A percentile compares a stretch with the other conserved stretches of the same genome.
Evolutionary conservation across 2,113 vertebrate genomes (phyloP).

Genomic region (Athene noctua): DNA sequence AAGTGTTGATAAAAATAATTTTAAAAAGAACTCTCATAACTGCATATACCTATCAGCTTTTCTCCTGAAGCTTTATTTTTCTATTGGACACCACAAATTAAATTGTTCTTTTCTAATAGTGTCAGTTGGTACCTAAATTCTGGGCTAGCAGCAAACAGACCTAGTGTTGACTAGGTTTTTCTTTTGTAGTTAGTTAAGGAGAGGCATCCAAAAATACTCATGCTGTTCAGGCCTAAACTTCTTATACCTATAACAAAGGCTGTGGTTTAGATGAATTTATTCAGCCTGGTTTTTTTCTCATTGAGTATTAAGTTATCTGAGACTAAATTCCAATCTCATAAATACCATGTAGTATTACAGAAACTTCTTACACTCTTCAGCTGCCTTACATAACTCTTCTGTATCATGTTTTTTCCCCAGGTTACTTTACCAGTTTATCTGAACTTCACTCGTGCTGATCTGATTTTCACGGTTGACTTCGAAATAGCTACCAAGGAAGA

Average conservation of each 20-base stretch:
- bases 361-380: not conserved
- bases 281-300: not conserved
- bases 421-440: conserved; percentile 96
- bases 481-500: conserved; percentile 97
- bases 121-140: not conserved
- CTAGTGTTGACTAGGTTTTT: not conserved
- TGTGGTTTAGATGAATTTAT: not conserved
- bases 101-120: not conserved
- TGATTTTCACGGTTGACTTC: conserved; percentile 97
- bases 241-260: not conserved
- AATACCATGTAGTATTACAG: accelerated
- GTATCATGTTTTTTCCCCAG: conserved; percentile 47
- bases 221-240: not conserved
- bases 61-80: not conserved
- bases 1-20: conserved; percentile 11
- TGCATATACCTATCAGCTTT: not conserved
- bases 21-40: not conserved
- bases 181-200: not conserved
- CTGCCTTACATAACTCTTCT: not conserved
- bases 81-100: accelerated
- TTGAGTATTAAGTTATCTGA: not conserved
- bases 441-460: conserved; percentile 95
- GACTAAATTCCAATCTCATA: not conserved
- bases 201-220: not conserved
- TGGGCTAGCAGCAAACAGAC: not conserved